These are phyloP conservation scores for Oncopeltus fasciatus DNA, from an alignment of 1,140 invertebrate genomes.

Conservation along the genomic window DNA sequence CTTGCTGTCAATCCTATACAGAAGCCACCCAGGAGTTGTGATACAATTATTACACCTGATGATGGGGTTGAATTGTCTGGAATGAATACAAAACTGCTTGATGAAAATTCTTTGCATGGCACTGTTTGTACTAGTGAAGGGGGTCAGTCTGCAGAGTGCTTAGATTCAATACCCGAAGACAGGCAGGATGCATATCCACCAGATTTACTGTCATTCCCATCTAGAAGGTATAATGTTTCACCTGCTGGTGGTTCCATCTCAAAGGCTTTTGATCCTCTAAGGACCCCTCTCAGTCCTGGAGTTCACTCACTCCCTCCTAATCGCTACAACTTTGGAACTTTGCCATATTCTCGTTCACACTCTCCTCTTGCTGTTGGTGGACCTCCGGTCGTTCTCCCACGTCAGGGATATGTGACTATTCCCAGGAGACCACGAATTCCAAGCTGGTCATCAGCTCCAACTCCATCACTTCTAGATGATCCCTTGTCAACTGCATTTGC, in stretches of 20 bases:
- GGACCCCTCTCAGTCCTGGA: conserved; percentile 25
- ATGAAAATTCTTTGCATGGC: conserved; percentile 54
- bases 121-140: conserved; percentile 27
- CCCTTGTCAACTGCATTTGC: conserved; percentile 28
- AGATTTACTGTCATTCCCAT: conserved; percentile 63
- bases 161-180: conserved; percentile 3
- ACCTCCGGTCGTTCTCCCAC: conserved; percentile 43
- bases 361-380: conserved; percentile 48
- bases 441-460: conserved; percentile 57
- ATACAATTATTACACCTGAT: conserved; percentile 36
- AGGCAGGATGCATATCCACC: conserved; percentile 42
- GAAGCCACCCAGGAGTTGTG: conserved; percentile 54
- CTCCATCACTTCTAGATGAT: conserved; percentile 30
- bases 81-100: conserved; percentile 58
- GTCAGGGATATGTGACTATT: conserved; percentile 66
- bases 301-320: conserved; percentile 37
- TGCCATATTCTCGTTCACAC: conserved; percentile 54
- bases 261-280: conserved; percentile 40
- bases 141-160: conserved; percentile 14
- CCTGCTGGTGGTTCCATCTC: conserved; percentile 57
- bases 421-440: conserved; percentile 63
- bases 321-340: conserved; percentile 39
- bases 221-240: conserved; percentile 38
- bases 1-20: conserved; percentile 66
- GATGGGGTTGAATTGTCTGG: conserved; percentile 61